A percentile compares a stretch with the other conserved stretches of the same genome.
These are phyloP conservation scores for Agonopterix heracliana DNA, from an alignment of 2,888 invertebrate genomes.

Conservation along the genomic window DNA sequence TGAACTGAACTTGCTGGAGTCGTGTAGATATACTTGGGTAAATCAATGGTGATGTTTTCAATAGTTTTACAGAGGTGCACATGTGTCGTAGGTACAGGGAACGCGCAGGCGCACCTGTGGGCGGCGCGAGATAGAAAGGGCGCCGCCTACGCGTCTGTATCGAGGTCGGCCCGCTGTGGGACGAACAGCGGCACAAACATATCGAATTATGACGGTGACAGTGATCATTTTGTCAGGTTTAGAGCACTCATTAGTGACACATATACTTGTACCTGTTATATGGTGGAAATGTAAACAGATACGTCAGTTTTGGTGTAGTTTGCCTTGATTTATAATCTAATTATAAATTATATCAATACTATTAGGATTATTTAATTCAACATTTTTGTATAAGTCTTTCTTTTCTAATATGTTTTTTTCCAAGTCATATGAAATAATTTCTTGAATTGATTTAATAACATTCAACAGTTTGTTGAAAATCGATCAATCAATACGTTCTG, in stretches of 20 bases:
- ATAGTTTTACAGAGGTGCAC: not conserved
- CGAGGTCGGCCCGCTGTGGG: conserved; percentile 34
- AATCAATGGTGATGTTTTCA: not conserved
- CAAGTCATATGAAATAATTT: too few relatives aligned
- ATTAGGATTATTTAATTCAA: too few relatives aligned
- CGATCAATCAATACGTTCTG: too few relatives aligned
- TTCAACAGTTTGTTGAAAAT: too few relatives aligned
- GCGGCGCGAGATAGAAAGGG: conserved; percentile 57
- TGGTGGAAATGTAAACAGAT: too few relatives aligned
- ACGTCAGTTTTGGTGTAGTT: too few relatives aligned
- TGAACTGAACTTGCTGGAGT: not conserved
- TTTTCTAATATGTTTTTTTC: too few relatives aligned
- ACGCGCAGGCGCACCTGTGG: conserved; percentile 36
- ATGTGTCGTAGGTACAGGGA: conserved; percentile 1
- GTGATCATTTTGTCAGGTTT: not conserved
- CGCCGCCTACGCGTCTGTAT: conserved; percentile 51
- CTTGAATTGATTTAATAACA: too few relatives aligned
- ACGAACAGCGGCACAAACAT: conserved; percentile 7
- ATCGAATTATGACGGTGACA: not conserved
- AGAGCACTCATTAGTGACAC: not conserved
- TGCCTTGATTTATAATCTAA: too few relatives aligned
- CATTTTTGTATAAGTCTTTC: too few relatives aligned
- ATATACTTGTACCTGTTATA: not conserved
- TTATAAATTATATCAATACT: too few relatives aligned
- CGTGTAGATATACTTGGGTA: not conserved